Base-by-base conservation (phyloP, 2,888 invertebrate genomes). In the Rhingia campestris region DNA sequence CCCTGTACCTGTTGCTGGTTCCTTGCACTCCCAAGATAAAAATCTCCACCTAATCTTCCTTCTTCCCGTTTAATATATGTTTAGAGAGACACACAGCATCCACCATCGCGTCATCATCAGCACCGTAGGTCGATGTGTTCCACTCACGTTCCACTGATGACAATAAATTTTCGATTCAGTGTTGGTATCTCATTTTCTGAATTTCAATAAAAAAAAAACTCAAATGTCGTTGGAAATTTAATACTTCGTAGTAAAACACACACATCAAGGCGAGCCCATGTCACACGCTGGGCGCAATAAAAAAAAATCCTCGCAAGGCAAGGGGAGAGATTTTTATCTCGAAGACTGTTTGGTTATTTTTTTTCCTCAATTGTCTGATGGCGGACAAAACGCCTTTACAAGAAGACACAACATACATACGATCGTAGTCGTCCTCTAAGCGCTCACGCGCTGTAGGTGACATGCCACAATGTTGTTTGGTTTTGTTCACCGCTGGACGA, bases 281-380 rank as follows among this genome's bases (percentile, higher is more conserved):
- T 82, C 79, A 79, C 84, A 84, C 69, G 84, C 84, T 84, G 84
- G 79, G 84, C 79, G 73, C 84, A 70, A 74, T 74, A 70, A 70
- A 64, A 22, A n/a, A 22, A 77, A 49, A 30, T 10, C 1, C 30
- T 2, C 30, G 2, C 10, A 49, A 49, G 47, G 69, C 53, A 14
- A 33, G 41, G 59, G 53, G 45, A 12, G 39, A 58, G 58, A 79
- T 75, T 58, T 69, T 63, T 56, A 69, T 73, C 72, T 67, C 30
- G 9, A 49, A 64, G 66, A 49, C 41, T 37, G 53, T 69, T 69
- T 64, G 56, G 43, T 67, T 66, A 61, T 49, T 53, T 64, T 56
- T 66, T 53, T 45, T 75, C 64, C 72, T 64, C 72, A 70, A 75
- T 81, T 76, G 70, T 74, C 59, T 70, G 72, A 32, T 61, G 54